Base-by-base conservation (phyloP, 1,140 invertebrate genomes). In the Nasonia longicornis region DNA sequence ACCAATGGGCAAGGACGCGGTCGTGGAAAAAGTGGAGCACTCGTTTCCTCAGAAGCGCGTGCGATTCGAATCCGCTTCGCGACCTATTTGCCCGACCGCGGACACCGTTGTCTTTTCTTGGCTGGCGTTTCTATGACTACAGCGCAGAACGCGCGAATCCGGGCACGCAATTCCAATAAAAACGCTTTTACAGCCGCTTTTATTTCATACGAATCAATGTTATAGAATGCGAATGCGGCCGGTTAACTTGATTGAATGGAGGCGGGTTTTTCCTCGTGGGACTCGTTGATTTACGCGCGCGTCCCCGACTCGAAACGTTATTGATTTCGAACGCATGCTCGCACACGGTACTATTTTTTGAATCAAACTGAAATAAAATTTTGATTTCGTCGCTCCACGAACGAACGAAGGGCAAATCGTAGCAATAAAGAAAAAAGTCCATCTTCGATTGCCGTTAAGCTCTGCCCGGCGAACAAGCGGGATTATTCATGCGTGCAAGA, bases 401-500 rank as follows among this genome's bases (percentile, higher is more conserved):
- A 52, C 2, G 48, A 52, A 16, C 48, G 14, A 4, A 14, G 16
- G 16, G 16, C 48, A 16, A 52, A 52, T 52, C 16, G 12, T 20
- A 2, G 45, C 14, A 48, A 48, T 42, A 8, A 0, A 11, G 10
- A 42, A 42, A 14, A n/a, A 71, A 71, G 22, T 45, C 70, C 12
- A 16, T 16, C 70, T 2, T 11, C 22, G 11, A 12, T 71, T 4
- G 72, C 45, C 75, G 78, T 29, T 70, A 76, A 58, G 26, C 63
- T 45, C 29, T 63, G 35, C 58, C 16, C 22, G 74, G 10, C 63
- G 66, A 75, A 77, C 48, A 74, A 58, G n/a, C 48, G 72, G 14
- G 45, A 76, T 66, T 76, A 76, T 76, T 76, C 74, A 76, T 66
- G 74, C 63, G 31, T 63, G 31, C 31, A 29, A 58, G 73, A 29